These are phyloP conservation scores for Nixonia krombeini DNA, from an alignment of 1,140 invertebrate genomes.

Conservation along the genomic window DNA sequence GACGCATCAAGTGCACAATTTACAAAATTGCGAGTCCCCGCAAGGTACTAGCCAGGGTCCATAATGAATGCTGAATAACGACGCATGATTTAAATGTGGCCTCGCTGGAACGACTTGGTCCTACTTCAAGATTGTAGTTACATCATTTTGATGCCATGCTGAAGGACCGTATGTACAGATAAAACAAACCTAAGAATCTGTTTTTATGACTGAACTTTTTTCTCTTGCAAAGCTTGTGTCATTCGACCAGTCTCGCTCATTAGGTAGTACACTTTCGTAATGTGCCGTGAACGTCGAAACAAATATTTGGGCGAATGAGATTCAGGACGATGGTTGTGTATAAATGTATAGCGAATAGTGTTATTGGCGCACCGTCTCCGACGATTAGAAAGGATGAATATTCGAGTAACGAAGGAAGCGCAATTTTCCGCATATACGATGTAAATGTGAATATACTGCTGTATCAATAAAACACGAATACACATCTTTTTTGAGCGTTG, in stretches of 20 bases:
- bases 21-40: conserved; percentile 60
- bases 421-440: conserved; percentile 56
- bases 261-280: conserved; percentile 44
- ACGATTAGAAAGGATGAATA: conserved; percentile 42
- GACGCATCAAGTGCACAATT: conserved; percentile 49
- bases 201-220: conserved; percentile 44
- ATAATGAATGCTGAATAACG: conserved; percentile 62
- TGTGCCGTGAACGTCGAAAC: conserved; percentile 14
- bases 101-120: conserved; percentile 52
- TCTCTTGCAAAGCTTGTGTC: conserved; percentile 29
- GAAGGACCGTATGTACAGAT: conserved; percentile 58
- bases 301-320: conserved; percentile 21
- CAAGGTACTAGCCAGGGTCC: conserved; percentile 65
- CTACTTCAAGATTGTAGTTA: conserved; percentile 50
- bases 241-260: conserved; percentile 31
- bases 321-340: conserved; percentile 58
- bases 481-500: background rate
- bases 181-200: conserved; percentile 40
- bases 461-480: conserved; percentile 52
- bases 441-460: conserved; percentile 60
- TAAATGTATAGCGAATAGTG: conserved; percentile 69
- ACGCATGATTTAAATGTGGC: conserved; percentile 25
- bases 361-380: conserved; percentile 54
- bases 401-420: conserved; percentile 24
- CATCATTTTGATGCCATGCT: conserved; percentile 49